Conservation (phyloP, 2,888 invertebrate genomes). For the Camptogramma bilineatum region DNA sequence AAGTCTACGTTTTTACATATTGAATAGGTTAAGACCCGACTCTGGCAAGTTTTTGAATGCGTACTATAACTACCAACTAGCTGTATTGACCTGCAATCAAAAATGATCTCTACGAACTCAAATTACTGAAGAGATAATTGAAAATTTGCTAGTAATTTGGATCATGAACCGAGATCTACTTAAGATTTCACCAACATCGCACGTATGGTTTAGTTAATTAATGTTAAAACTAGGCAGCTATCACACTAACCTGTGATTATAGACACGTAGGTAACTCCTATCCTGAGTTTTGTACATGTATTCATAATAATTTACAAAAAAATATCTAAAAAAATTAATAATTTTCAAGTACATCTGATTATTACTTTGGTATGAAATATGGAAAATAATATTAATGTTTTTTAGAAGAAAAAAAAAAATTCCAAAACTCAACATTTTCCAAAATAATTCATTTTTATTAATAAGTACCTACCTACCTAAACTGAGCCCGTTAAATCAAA, state of each 20-base stretch:
- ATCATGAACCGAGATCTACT: slow-evolving; percentile 31
- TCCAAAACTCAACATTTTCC: too few species aligned
- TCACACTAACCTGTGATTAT: slow-evolving; percentile 11
- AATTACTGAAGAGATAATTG: slow-evolving; percentile 25
- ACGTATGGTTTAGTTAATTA: slow-evolving; percentile 28
- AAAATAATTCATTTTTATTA: too few species aligned
- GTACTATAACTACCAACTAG: background rate
- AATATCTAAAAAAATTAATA: too few species aligned
- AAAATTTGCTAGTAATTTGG: slow-evolving; percentile 27
- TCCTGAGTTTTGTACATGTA: background rate
- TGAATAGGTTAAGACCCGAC: background rate
- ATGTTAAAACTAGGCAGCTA: slow-evolving; percentile 24
- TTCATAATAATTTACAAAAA: background rate
- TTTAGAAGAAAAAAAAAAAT: too few species aligned
- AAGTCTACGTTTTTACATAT: too few species aligned
- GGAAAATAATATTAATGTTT: too few species aligned
- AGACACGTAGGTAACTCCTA: slow-evolving; percentile 10
- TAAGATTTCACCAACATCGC: slow-evolving; percentile 25
- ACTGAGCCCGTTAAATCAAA: too few species aligned
- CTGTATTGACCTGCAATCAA: background rate
- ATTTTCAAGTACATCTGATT: too few species aligned
- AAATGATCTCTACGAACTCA: slow-evolving; percentile 1
- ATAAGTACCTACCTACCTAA: too few species aligned
- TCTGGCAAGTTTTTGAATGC: background rate
- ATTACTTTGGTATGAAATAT: too few species aligned